Base-by-base conservation (phyloP, 1,140 invertebrate genomes). In the Hormaphis cornu region DNA sequence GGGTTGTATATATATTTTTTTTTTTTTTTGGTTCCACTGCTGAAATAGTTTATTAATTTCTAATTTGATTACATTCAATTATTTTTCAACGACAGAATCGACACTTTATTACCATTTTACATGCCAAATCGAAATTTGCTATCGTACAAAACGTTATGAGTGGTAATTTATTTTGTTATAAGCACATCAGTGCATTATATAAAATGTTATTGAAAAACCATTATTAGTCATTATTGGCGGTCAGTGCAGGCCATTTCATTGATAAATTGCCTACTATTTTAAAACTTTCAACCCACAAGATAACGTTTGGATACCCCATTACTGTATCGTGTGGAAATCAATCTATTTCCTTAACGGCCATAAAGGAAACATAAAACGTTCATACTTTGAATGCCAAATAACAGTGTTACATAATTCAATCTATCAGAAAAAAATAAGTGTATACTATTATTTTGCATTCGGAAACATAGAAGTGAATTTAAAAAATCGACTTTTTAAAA, bases 151-250 rank as follows among this genome's bases (percentile, higher is more conserved):
- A 44, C n/a, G 30, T 52, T 58, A 40, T 22, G 9, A 24, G 20
- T 24, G 7, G 20, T 24, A 24, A 40, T 40, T 24, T 54, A 30
- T 56, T 37, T 56, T n/a, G 14, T 58, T 30, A 20, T 33, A 20
- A 33, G 3, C n/a, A 54, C 28, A 24, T 6, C 10, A 28, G 1
- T 26, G 4, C 16, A 53, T 58, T 3, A 42, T 35, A 56, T 58
- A 58, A 4, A 33, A 9, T 37, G 7, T 58, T 37, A 24, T 14
- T 22, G 33, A 37, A 37, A 37, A 24, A 37, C 8, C 20, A 58
- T 58, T 58, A 58, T 58, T 58, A 14, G 54, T 58, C 35, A 58
- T 58, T 58, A 37, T 58, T 58, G 12, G 10, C 16, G 6, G 28
- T n/a, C 12, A 22, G 12, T 7, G 18, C 9, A n/a, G 53, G 20